Percentiles rank a stretch among this genome's conserved stretches.
These are phyloP conservation scores for Ophthalmolycus amberensis DNA, from an alignment of 2,113 vertebrate species.

Conservation along the genomic window DNA sequence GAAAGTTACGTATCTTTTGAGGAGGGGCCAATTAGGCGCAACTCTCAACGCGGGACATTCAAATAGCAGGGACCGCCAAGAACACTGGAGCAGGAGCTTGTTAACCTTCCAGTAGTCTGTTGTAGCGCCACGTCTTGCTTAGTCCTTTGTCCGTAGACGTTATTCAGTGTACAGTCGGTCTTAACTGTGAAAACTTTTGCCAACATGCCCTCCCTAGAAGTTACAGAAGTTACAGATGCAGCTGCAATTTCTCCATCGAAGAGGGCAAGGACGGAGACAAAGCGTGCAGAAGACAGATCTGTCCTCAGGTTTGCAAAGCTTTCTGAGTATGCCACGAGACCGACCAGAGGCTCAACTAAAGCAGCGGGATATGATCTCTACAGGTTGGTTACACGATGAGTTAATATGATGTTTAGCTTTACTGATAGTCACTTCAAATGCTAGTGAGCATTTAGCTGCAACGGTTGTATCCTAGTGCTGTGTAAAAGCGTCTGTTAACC, in stretches of 20 bases:
- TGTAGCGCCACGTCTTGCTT: background rate
- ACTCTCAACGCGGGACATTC: constrained; percentile 29
- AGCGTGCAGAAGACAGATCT: background rate
- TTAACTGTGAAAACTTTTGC: constrained; percentile 32
- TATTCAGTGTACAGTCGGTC: background rate
- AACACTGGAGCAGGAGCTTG: background rate
- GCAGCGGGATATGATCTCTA: constrained; percentile 95
- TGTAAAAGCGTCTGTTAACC: background rate
- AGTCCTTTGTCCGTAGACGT: background rate
- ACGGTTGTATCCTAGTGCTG: background rate
- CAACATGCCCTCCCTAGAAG: constrained; percentile 87
- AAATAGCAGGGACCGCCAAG: constrained; percentile 1
- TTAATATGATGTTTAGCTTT: background rate
- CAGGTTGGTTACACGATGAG: constrained; percentile 84
- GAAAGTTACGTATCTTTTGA: background rate
- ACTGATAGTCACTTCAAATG: background rate
- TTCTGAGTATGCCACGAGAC: constrained; percentile 88
- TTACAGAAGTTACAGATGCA: constrained; percentile 15
- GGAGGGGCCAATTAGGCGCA: constrained; percentile 38
- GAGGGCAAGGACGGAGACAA: constrained; percentile 60
- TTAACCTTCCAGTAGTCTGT: too few relatives aligned
- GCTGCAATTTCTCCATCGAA: constrained; percentile 81
- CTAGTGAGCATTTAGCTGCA: too few relatives aligned
- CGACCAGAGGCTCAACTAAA: constrained; percentile 87
- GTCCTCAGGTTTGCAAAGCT: constrained; percentile 88